These are phyloP conservation scores for Plemyria rubiginata DNA, from an alignment of 2,888 invertebrate species.

Conservation along the genomic window DNA sequence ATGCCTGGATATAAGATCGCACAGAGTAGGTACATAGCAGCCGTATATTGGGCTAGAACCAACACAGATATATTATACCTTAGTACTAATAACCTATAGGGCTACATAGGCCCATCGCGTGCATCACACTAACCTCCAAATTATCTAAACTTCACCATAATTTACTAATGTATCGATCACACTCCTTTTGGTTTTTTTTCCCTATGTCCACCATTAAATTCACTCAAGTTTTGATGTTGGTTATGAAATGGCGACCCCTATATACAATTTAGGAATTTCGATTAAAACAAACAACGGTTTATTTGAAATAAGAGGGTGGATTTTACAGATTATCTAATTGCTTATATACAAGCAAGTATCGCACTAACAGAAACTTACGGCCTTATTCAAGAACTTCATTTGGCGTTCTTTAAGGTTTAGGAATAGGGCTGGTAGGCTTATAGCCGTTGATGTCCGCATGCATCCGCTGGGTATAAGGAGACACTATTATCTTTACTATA, in stretches of 20 bases:
- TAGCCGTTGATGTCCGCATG: slow-evolving; percentile 47
- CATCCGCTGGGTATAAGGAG: slow-evolving; percentile 44
- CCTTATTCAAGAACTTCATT: slow-evolving; percentile 6
- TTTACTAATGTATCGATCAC: slow-evolving; percentile 60
- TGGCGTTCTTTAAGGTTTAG: background rate
- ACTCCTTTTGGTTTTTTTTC: slow-evolving; percentile 43
- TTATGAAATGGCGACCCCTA: slow-evolving; percentile 39
- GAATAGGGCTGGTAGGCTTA: slow-evolving; percentile 49
- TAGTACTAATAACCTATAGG: slow-evolving; percentile 62
- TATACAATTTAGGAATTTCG: slow-evolving; percentile 63
- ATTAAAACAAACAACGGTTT: slow-evolving; percentile 29
- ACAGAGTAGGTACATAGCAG: slow-evolving; percentile 7
- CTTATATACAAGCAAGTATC: slow-evolving; percentile 73
- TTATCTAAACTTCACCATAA: slow-evolving; percentile 66
- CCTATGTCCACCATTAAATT: background rate
- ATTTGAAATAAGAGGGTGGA: slow-evolving; percentile 34
- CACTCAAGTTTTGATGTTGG: background rate
- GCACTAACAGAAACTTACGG: slow-evolving; percentile 48
- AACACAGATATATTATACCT: slow-evolving; percentile 59
- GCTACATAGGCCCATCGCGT: slow-evolving; percentile 55
- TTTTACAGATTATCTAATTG: slow-evolving; percentile 35
- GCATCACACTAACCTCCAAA: slow-evolving; percentile 55
- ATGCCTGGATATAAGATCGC: slow-evolving; percentile 43
- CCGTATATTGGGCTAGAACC: slow-evolving; percentile 31
- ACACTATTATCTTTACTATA: slow-evolving; percentile 61